Base-by-base conservation (phyloP, 2,888 invertebrate species). In the Idaea biselata region DNA sequence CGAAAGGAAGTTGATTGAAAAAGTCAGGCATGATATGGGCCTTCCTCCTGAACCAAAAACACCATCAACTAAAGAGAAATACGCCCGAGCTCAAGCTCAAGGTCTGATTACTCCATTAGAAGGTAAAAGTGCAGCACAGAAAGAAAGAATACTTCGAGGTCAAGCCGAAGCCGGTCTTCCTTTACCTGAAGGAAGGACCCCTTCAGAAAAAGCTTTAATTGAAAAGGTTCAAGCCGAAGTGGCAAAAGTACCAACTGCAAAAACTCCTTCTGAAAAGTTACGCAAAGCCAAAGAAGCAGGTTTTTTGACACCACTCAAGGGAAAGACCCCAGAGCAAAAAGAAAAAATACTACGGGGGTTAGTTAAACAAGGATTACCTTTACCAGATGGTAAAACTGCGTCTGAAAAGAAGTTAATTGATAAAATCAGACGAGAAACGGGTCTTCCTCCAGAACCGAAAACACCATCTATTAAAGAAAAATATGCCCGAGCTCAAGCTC, bases 21-120 rank as follows among this genome's bases (percentile, higher is more conserved):
- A 72, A 44, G 55, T 63, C 3, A 17, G 60, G 16, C 57, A 63
- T n/a, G 72, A 75, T 0, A 2, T 69, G 0, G 74, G 74, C 8
- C 57, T 70, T 16, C 75, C 72, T 16, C 72, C 70, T 18, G 66
- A 66, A 61, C 71, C 70, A 44, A 71, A 65, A 58, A 64, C 72
- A 16, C 16, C 68, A 7, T 59, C 67, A 0, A 60, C 56, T 6
- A 73, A 63, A 62, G 61, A 65, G 53, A 71, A 63, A 44, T 64
- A 67, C 44, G 59, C 53, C 32, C 60, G 73, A 71, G 75, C 74
- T 6, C 69, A 71, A 66, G 72, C 67, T 8, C 73, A 70, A 6
- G 78, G 79, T 0, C 25, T 78, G 0, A 63, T 80, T n/a, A 73
- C 72, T 7, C 80, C 80, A 0, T 63, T 81, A 58, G 74, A 77